Percentiles rank a stretch among this genome's conserved stretches.
Evolutionary conservation across 2,113 vertebrate species (phyloP).

Genomic region (Mormoops blainvillei): DNA sequence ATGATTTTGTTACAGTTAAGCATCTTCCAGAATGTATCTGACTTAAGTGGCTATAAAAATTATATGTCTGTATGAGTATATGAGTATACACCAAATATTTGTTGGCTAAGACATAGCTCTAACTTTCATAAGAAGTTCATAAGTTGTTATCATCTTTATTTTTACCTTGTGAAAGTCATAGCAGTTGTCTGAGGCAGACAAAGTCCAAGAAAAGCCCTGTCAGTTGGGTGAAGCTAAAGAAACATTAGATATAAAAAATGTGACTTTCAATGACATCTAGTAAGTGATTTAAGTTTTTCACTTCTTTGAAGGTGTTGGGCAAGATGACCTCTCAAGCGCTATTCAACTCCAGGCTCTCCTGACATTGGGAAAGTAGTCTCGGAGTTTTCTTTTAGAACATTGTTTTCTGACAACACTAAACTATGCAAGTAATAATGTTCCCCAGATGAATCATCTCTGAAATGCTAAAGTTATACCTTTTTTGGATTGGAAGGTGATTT

Average conservation of each 20-base stretch:
- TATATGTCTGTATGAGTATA: neutral
- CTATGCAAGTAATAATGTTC: neutral
- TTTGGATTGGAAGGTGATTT: neutral
- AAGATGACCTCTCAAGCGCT: neutral
- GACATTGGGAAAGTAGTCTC: neutral
- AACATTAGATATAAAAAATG: neutral
- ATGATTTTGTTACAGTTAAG: neutral
- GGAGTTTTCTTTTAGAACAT: neutral
- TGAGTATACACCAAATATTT: neutral
- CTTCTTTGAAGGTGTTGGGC: neutral
- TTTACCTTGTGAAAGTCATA: neutral
- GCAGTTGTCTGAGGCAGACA: neutral
- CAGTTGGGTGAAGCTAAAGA: neutral
- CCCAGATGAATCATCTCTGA: neutral
- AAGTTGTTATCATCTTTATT: neutral
- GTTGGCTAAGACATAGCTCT: neutral
- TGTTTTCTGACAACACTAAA: neutral
- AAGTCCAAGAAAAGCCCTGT: neutral
- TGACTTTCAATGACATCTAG: neutral
- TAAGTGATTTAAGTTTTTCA: neutral
- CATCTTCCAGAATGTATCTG: neutral
- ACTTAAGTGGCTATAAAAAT: neutral
- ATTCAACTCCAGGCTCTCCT: neutral
- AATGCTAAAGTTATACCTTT: neutral
- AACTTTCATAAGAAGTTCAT: neutral